Conservation (phyloP, 2,797 vertebrate genomes). For the Percopsis omiscomaycus region DNA sequence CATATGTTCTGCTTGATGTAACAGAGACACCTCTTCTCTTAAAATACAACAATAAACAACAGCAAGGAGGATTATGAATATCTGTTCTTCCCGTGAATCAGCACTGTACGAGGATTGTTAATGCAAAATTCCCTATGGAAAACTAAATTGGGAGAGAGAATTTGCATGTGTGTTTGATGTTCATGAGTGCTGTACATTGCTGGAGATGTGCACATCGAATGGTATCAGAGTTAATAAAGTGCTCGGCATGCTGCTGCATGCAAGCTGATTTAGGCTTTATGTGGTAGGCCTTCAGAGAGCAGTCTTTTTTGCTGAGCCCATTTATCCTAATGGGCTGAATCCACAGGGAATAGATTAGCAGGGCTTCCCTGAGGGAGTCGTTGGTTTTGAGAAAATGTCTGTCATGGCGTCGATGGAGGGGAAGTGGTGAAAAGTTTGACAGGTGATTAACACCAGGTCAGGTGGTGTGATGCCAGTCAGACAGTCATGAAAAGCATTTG, state of each 20-base stretch:
- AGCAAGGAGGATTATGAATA: constrained; percentile 50
- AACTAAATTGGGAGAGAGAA: constrained; percentile 8
- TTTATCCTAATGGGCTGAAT: constrained; percentile 57
- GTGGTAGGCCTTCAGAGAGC: constrained; percentile 44
- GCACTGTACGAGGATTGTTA: constrained; percentile 17
- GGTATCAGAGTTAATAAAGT: constrained; percentile 47
- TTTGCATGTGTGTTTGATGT: constrained; percentile 24
- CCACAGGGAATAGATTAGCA: constrained; percentile 45
- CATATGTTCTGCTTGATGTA: constrained; percentile 8
- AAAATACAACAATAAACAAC: constrained; percentile 44
- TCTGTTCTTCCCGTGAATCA: constrained; percentile 40
- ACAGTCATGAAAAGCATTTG: no score
- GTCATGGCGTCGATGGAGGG: constrained; percentile 24
- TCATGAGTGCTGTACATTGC: constrained; percentile 38
- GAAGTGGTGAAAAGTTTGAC: constrained; percentile 21
- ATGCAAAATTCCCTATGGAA: constrained; percentile 45
- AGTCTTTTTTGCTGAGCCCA: constrained; percentile 36
- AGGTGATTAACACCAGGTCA: constrained; percentile 47
- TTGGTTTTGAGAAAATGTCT: constrained; percentile 23
- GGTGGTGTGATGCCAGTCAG: constrained; percentile 8
- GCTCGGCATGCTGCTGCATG: constrained; percentile 5
- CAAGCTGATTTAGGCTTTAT: constrained; percentile 32
- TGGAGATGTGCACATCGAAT: constrained; percentile 39
- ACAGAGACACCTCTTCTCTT: constrained; percentile 27
- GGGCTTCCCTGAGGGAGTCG: constrained; percentile 26